Percentiles rank a stretch among this genome's conserved stretches.
phyloP scores from a whole-genome alignment of 2,797 vertebrate genomes.

The Myotis pilosus region DNA sequence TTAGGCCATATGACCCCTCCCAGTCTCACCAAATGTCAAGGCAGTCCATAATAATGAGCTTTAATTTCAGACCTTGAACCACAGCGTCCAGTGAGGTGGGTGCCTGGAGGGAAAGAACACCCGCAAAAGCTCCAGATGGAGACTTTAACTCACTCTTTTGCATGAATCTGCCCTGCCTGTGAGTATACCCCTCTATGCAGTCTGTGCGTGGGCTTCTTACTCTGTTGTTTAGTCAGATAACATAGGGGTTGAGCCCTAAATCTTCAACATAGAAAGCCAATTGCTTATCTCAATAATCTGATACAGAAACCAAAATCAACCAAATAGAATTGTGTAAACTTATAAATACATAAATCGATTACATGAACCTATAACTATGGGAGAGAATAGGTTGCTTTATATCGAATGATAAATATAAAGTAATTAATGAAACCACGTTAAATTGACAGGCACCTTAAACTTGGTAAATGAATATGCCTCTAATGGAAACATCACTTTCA shows the following conservation, averaged over 20 bases:
- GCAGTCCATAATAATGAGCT: neutral
- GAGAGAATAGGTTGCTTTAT: neutral
- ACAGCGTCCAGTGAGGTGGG: neutral
- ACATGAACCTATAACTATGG: neutral
- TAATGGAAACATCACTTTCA: slow-evolving; percentile 50
- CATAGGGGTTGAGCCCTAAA: neutral
- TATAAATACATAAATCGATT: neutral
- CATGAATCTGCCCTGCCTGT: neutral
- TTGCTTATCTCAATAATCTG: neutral
- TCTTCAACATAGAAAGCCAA: neutral
- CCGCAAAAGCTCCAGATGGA: neutral
- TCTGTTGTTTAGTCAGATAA: neutral
- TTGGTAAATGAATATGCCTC: neutral
- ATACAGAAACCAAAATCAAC: neutral
- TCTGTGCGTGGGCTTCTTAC: neutral
- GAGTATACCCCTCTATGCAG: neutral
- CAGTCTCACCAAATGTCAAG: neutral
- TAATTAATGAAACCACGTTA: slow-evolving; percentile 63
- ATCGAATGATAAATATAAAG: neutral
- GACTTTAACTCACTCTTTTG: neutral
- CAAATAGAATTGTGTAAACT: neutral
- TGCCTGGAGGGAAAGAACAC: neutral
- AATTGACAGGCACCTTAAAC: slow-evolving; percentile 44
- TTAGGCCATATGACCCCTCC: neutral
- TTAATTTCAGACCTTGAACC: neutral